A percentile compares a stretch with the other conserved stretches of the same genome.
phyloP scores from a whole-genome alignment of 2,113 vertebrate species.

The Collichthys lucidus region DNA sequence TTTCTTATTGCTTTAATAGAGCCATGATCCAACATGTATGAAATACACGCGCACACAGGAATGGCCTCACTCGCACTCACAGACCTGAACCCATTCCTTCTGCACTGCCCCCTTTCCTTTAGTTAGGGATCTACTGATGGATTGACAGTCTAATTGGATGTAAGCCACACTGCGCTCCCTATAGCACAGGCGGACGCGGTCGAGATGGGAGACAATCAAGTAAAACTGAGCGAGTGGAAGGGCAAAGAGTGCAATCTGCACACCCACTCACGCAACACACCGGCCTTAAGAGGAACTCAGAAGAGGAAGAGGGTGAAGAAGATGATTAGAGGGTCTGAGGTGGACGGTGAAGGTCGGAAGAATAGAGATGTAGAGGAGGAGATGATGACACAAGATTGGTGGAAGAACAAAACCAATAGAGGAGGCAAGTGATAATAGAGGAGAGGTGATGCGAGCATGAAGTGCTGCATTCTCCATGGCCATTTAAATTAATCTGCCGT shows the following conservation, averaged over 20 bases:
- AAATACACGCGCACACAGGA: slow-evolving; percentile 10
- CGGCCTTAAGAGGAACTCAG: slow-evolving; percentile 26
- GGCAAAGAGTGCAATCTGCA: slow-evolving; percentile 39
- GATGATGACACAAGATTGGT: slow-evolving; percentile 17
- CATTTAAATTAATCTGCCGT: slow-evolving; percentile 14
- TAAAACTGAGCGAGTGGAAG: slow-evolving; percentile 45
- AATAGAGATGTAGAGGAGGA: slow-evolving; percentile 52
- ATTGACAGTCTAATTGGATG: slow-evolving; percentile 62
- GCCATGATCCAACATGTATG: slow-evolving; percentile 35
- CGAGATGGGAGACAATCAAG: slow-evolving; percentile 61
- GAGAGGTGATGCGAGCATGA: slow-evolving; percentile 3
- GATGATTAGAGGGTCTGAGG: slow-evolving; percentile 36
- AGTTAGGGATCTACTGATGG: slow-evolving; percentile 48
- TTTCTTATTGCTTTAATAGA: slow-evolving; percentile 68
- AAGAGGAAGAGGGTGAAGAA: slow-evolving; percentile 52
- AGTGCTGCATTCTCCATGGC: background rate
- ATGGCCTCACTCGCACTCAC: slow-evolving; percentile 4
- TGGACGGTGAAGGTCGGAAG: slow-evolving; percentile 35
- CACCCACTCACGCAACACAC: slow-evolving; percentile 59
- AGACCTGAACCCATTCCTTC: background rate
- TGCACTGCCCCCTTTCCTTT: background rate
- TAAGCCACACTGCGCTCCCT: slow-evolving; percentile 49
- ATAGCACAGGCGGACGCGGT: slow-evolving; percentile 14
- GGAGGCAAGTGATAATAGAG: slow-evolving; percentile 11
- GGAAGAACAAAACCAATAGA: slow-evolving; percentile 16